Base-by-base conservation (phyloP, 2,113 vertebrate species). In the Willisornis vidua region DNA sequence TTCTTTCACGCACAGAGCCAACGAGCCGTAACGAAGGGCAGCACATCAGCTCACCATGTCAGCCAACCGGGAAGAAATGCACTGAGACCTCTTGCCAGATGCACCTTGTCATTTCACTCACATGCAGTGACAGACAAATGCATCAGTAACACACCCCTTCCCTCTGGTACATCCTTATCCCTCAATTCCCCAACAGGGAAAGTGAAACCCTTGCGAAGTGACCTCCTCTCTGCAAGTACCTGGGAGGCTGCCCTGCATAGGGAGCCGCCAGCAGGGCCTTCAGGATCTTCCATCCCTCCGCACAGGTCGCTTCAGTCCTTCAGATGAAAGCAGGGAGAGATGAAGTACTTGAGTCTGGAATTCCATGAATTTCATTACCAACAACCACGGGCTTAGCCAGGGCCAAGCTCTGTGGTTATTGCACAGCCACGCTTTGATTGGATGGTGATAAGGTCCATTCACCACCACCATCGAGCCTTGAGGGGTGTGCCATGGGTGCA, bases 261-360 rank as follows among this genome's bases (percentile, higher is more conserved):
- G 0, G 3, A 80, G 48, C 33, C 62, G 24, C 29, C 82, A 78
- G 52, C 9, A 12, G 7, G 39, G 62, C 49, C 67, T 84, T 65
- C 46, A 31, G 54, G 65, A n/a, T 67, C 72, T 62, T 89, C 93
- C 70, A 33, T 87, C 72, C 61, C 83, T 59, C 87, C 28, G 59
- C 76, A 78, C 65, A 75, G 46, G 84, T 37, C 86, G 65, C 59
- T 72, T 77, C 25, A 4, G 2, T 82, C 72, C 70, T 41, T 82
- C 88, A 88, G 71, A 96, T 58, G 79, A 90, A 94, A 93, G 29
- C 29, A 81, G 22, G 89, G 26, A 54, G 78, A 93, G n/a, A 85
- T 67, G 92, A 91, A 87, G 33, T 52, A 79, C 49, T 68, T 93
- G 46, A n/a, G 66, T 13, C 54, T 93, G 85, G 72, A 90, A 90